Evolutionary conservation across 2,888 invertebrate genomes (phyloP).

Genomic region (Drosophila eohydei): DNA sequence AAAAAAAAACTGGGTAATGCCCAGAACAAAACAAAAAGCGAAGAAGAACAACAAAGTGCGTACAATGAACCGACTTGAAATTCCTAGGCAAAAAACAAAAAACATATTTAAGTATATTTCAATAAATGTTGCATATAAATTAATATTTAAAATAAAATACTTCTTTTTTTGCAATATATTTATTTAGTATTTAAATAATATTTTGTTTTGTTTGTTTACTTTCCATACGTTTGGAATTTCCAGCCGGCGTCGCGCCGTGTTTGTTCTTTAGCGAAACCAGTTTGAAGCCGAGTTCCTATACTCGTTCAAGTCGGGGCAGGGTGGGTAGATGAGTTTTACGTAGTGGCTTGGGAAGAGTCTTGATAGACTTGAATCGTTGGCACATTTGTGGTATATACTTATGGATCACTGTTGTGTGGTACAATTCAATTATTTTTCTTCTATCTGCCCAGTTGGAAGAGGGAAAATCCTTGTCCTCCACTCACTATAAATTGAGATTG

Average conservation of each 20-base stretch:
- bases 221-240: conserved; percentile 57
- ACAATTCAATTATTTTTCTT: too few species aligned
- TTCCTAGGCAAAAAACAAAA: conserved; percentile 33
- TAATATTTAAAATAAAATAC: conserved; percentile 28
- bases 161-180: conserved; percentile 28
- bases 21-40: conserved; percentile 57
- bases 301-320: neutral
- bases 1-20: conserved; percentile 15
- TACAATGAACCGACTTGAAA: conserved; percentile 61
- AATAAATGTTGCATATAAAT: conserved; percentile 37
- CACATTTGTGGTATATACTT: too few species aligned
- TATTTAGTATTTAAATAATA: conserved; percentile 23
- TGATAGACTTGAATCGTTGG: too few species aligned
- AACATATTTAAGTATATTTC: conserved; percentile 18
- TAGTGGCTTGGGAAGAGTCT: too few species aligned
- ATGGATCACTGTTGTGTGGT: too few species aligned
- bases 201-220: conserved; percentile 58
- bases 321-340: neutral
- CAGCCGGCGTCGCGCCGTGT: conserved; percentile 32
- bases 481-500: too few species aligned
- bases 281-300: conserved; percentile 32
- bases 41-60: conserved; percentile 33
- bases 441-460: too few species aligned
- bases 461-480: too few species aligned
- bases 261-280: conserved; percentile 74